Evolutionary conservation across 2,113 vertebrate genomes (phyloP), one percentile per base, ranked within the genome.

Genomic region (Oncorhynchus mykiss): DNA sequence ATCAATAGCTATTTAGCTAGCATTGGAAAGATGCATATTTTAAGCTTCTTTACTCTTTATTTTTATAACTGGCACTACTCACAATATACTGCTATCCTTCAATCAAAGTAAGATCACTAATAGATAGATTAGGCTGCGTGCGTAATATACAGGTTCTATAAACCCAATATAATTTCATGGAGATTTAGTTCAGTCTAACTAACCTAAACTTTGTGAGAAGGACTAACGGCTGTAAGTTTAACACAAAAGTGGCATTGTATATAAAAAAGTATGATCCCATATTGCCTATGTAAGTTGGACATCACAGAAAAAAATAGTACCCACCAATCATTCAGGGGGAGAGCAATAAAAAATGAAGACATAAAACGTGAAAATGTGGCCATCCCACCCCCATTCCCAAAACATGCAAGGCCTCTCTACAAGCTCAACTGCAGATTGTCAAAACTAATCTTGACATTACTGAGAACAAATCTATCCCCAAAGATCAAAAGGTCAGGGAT

Each of bases 401-500:
- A 74, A 39, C 39, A 8, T 45, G 39, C 39, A 45, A 73, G 27
- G 14, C 27, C 25, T 16, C 25, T 16, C 27, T 29, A 27, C 13
- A 29, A 7, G 1, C 25, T 31, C 60, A 84, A 89, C 87, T 91
- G 91, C 87, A 86, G 80, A 83, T 85, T 87, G 90, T 92, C 91
- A 92, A 80, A 86, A 79, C 80, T 86, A 81, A 90, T 91, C 84
- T 84, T 83, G 84, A 88, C 86, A 85, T 91, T 82, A 82, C 70
- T 77, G 87, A 88, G 88, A 92, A 93, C 88, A 81, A 89, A 90
- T 91, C 88, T 59, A 79, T 88, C 90, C 91, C 22, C 62, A 90
- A 82, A 87, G 90, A 87, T 92, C 89, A 91, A 85, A 85, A 89
- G 91, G 90, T 90, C 87, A 80, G 60, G 83, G 85, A 87, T 88